phyloP scores from a whole-genome alignment of 2,113 vertebrate species.

The Lutjanus erythropterus region DNA sequence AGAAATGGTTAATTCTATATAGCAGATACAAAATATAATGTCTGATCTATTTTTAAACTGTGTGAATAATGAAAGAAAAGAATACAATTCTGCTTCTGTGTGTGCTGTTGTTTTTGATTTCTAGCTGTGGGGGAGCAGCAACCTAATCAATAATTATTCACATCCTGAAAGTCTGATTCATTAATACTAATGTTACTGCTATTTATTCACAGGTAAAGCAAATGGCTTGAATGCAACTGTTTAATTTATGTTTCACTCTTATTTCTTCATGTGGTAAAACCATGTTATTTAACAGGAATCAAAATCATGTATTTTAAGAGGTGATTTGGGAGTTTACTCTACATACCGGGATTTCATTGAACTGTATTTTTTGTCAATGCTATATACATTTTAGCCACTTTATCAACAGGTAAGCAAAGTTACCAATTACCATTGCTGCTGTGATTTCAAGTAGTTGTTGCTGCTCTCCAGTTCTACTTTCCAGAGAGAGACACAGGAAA shows the following conservation, averaged over 20 bases:
- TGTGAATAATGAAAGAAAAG: background rate
- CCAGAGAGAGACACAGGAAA: background rate
- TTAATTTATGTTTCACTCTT: too few relatives aligned
- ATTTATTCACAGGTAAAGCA: too few relatives aligned
- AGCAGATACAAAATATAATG: background rate
- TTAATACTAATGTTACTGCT: too few relatives aligned
- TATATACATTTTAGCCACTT: background rate
- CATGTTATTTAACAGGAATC: too few relatives aligned
- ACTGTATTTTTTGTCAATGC: background rate
- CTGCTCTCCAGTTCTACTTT: too few relatives aligned
- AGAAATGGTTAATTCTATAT: background rate
- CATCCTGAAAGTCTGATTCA: background rate
- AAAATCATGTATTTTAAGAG: too few relatives aligned
- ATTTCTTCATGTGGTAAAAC: too few relatives aligned
- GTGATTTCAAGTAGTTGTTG: too few relatives aligned
- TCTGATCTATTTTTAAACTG: background rate
- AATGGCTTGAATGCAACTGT: too few relatives aligned
- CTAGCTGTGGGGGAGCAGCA: background rate
- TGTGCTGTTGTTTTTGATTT: slow-evolving; percentile 2
- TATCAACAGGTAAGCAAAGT: background rate
- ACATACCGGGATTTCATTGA: too few relatives aligned
- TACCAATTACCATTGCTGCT: background rate
- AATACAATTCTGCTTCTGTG: background rate
- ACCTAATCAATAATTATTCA: slow-evolving; percentile 2
- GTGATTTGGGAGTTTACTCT: too few relatives aligned